Conservation (phyloP, 2,888 invertebrate genomes). For the Atethmia centrago region DNA sequence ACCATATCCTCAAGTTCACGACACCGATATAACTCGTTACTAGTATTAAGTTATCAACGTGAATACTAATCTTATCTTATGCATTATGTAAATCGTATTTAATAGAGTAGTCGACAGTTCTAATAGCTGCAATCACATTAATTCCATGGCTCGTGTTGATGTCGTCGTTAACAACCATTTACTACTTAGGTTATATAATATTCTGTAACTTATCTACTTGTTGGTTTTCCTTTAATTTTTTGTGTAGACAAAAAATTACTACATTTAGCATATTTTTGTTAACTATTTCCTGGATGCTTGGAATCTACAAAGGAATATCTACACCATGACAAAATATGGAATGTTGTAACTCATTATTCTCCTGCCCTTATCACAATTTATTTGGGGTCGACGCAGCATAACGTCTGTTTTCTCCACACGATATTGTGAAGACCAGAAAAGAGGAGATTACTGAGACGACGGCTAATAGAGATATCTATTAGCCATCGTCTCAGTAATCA, state of each 20-base stretch:
- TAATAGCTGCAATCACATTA: slow-evolving; percentile 7
- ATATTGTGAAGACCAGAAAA: no score
- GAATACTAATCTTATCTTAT: slow-evolving; percentile 19
- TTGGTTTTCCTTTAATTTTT: neutral
- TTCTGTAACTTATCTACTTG: neutral
- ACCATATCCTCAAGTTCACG: slow-evolving; percentile 8
- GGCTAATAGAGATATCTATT: no score
- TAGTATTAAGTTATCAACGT: slow-evolving; percentile 14
- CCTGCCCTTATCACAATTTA: neutral
- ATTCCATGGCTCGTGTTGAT: slow-evolving; percentile 31
- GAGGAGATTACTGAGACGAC: no score
- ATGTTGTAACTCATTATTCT: no score
- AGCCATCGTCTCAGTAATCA: neutral
- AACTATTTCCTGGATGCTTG: neutral
- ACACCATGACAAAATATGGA: neutral
- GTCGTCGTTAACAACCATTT: slow-evolving; percentile 8
- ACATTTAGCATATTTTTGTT: neutral
- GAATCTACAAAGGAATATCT: neutral
- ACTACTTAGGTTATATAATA: slow-evolving; percentile 16
- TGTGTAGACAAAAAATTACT: neutral
- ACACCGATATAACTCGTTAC: neutral
- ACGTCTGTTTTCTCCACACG: neutral
- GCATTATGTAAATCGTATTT: slow-evolving; percentile 38
- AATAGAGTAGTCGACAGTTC: neutral
- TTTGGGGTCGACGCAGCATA: neutral